Base-by-base conservation (phyloP, 2,113 vertebrate species). In the Oceanites oceanicus region DNA sequence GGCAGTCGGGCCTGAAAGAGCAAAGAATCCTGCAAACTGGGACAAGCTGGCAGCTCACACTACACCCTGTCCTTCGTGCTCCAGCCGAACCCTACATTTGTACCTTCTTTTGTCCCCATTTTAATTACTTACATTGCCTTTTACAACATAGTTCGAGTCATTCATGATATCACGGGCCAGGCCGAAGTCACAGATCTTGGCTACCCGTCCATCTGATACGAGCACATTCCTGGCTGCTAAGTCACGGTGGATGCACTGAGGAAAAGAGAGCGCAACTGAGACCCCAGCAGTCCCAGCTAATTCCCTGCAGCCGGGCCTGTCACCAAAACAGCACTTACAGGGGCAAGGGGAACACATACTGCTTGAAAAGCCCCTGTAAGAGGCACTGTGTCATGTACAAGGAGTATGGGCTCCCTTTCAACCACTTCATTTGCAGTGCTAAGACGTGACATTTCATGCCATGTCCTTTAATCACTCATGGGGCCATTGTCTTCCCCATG, bases 111-210 rank as follows among this genome's bases (percentile, higher is more conserved):
- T 36, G 59, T n/a, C 53, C 25, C 65, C 34, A 1, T 38, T 91
- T 36, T 14, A 38, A 12, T 79, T 58, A 98, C 99, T 99, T 97
- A 99, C 99, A 1, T 99, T 99, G 97, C 99, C 99, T 95, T 99
- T 99, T 53, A 99, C 99, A 8, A 99, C 99, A 3, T 99, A 99
- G 97, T 99, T 99, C 5, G 98, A 98, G 96, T 99, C 99, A 29
- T 99, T 99, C 99, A 99, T 99, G 97, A 99, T 99, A 96, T 99
- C 99, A 20, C 99, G 98, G 4, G 99, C 99, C 94, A 99, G 97
- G 52, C 99, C 99, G 1, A 99, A 99, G 98, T 99, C 99, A 63
- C 99, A 99, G 75, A 99, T 99, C 97, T 99, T 99, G 74, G 99
- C 99, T 82, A 99, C 98, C 6, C 97, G 97, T 45, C 97, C 98